phyloP scores from a whole-genome alignment of 1,140 invertebrate species.

The Ylistrum balloti region DNA sequence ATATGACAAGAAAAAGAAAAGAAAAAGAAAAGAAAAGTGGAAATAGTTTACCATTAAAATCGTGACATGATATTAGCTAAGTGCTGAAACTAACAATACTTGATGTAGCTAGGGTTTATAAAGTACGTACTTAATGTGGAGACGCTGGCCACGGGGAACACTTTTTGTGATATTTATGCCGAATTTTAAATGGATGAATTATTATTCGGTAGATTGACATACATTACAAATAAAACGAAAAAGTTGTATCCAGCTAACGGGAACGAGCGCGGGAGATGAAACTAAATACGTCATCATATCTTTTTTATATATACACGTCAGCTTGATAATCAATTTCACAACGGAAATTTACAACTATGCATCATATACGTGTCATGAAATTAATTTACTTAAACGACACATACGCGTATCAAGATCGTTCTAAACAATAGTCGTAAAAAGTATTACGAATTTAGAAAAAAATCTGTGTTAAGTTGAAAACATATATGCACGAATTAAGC shows the following conservation, averaged over 20 bases:
- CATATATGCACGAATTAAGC: neutral
- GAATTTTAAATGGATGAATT: conserved; percentile 3
- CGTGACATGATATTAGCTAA: no score
- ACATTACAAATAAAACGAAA: neutral
- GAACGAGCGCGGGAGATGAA: neutral
- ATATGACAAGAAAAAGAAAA: no score
- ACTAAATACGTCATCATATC: neutral
- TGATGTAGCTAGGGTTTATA: neutral
- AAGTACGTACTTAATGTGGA: neutral
- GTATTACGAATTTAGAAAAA: neutral
- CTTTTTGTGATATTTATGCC: neutral
- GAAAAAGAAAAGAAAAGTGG: no score
- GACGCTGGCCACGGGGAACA: conserved; percentile 18
- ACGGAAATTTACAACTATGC: neutral
- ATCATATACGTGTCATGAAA: neutral
- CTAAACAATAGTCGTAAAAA: neutral
- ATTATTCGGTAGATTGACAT: neutral
- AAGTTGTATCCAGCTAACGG: neutral
- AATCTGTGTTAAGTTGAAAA: neutral
- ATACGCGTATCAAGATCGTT: no score
- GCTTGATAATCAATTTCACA: neutral
- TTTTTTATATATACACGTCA: neutral
- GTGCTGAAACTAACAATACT: neutral
- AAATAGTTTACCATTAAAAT: no score
- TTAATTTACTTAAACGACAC: neutral